Evolutionary conservation across 1,140 invertebrate species (phyloP), one percentile per base, ranked within the genome.

Genomic region (Neodiprion virginianus): DNA sequence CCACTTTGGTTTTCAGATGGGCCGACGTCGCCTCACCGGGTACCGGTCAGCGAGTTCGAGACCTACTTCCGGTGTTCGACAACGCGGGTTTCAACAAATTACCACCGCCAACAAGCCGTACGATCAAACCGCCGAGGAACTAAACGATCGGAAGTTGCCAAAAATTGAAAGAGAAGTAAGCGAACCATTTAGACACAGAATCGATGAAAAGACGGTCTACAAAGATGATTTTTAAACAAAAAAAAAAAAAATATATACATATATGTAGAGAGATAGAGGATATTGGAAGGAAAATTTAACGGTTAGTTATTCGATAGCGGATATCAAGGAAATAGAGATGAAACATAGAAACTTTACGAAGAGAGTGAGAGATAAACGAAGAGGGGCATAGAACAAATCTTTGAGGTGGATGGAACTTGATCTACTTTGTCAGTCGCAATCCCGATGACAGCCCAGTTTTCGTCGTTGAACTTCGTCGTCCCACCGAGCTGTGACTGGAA

Each of bases 61-160:
- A 95, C 80, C 88, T 95, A 68, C 88, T 95, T 74, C 94, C 94
- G 48, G 95, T 95, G 17, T 95, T 96, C 84, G 94, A 96, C 86
- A 93, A 94, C 79, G 90, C 94, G 74, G 94, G 94, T 12, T 96
- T 95, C 86, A 88, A 90, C 73, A 94, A 95, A 87, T 91, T 95
- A 85, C 93, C 94, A 61, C 92, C 94, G 77, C 94, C 94, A 72
- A 90, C 93, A 8, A 94, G 92, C 78, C 92, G 94, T 79, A 90
- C 93, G 78, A 91, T 95, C 79, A 95, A 95, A 83, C 94, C 94
- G n/a, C 82, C 88, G 71, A 83, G 85, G 78, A 86, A 85, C 77
- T 87, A 84, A 87, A 78, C 75, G 49, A 75, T 47, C 8, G 48
- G 47, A 28, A 71, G 17, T 28, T 67, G 23, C 40, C 53, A 14